Evolutionary conservation across 2,113 vertebrate genomes (phyloP).

Genomic region (Percina caprodes): DNA sequence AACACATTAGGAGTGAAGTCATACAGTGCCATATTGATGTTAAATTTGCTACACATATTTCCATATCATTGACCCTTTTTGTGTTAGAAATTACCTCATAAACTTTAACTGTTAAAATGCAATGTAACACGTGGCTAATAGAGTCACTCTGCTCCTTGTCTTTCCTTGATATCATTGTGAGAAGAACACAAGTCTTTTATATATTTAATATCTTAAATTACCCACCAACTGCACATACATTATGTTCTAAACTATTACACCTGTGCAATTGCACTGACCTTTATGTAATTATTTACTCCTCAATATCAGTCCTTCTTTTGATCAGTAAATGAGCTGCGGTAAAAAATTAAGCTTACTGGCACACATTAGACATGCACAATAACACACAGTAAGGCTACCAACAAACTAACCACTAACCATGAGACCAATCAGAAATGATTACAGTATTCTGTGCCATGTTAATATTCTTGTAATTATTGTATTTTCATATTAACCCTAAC

Average conservation of each 20-base stretch:
- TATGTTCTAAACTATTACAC: conserved; percentile 17
- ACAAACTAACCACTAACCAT: background rate
- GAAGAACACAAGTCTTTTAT: conserved; percentile 1
- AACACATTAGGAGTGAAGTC: background rate
- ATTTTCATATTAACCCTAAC: background rate
- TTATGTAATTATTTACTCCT: conserved; percentile 61
- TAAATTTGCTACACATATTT: conserved; percentile 2
- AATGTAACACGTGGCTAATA: background rate
- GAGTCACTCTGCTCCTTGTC: background rate
- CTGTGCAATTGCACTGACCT: conserved; percentile 46
- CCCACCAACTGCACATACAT: background rate
- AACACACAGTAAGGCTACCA: background rate
- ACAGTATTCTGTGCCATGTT: background rate
- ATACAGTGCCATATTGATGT: background rate
- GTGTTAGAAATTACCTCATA: conserved; percentile 1
- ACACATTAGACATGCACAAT: conserved; percentile 11
- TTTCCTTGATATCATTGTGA: conserved; percentile 2
- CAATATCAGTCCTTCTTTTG: conserved; percentile 36
- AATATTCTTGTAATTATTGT: background rate
- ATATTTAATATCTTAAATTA: conserved; percentile 18
- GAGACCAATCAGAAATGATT: conserved; percentile 1
- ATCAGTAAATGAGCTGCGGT: conserved; percentile 42
- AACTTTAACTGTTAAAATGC: conserved; percentile 13
- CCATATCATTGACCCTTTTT: background rate
- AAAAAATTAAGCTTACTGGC: conserved; percentile 35